phyloP scores from a whole-genome alignment of 1,140 invertebrate genomes.

The Brachionus plicatilis region DNA sequence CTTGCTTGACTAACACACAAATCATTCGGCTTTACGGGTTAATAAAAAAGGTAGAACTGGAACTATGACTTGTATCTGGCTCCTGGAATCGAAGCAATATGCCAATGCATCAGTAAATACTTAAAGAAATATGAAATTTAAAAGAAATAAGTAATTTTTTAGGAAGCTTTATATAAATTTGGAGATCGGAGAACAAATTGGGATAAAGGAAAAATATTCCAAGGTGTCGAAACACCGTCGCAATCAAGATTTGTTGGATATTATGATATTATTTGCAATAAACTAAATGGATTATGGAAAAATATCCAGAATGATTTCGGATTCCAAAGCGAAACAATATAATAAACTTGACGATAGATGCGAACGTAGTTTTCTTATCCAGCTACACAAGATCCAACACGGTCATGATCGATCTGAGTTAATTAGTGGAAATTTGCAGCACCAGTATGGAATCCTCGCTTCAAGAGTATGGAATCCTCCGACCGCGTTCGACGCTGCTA shows the following conservation, averaged over 20 bases:
- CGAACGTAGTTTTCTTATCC: too few relatives aligned
- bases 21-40: too few relatives aligned
- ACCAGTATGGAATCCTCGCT: too few relatives aligned
- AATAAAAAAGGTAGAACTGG: slow-evolving; percentile 59
- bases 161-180: slow-evolving; percentile 60
- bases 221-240: slow-evolving; percentile 60
- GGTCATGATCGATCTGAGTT: too few relatives aligned
- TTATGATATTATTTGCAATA: slow-evolving; percentile 58
- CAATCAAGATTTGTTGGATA: slow-evolving; percentile 61
- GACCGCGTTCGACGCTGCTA: too few relatives aligned
- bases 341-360: too few relatives aligned
- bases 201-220: slow-evolving; percentile 58
- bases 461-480: too few relatives aligned
- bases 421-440: too few relatives aligned
- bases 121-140: neutral
- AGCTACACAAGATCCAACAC: too few relatives aligned
- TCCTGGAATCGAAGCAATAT: slow-evolving; percentile 56
- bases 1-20: too few relatives aligned
- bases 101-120: neutral
- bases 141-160: neutral
- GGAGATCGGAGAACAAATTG: slow-evolving; percentile 59
- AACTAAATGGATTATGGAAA: slow-evolving; percentile 46
- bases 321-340: too few relatives aligned
- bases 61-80: slow-evolving; percentile 61
- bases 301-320: too few relatives aligned